A percentile compares a stretch with the other conserved stretches of the same genome.
phyloP scores from a whole-genome alignment of 2,888 invertebrate species.

The Rhogogaster chlorosoma region DNA sequence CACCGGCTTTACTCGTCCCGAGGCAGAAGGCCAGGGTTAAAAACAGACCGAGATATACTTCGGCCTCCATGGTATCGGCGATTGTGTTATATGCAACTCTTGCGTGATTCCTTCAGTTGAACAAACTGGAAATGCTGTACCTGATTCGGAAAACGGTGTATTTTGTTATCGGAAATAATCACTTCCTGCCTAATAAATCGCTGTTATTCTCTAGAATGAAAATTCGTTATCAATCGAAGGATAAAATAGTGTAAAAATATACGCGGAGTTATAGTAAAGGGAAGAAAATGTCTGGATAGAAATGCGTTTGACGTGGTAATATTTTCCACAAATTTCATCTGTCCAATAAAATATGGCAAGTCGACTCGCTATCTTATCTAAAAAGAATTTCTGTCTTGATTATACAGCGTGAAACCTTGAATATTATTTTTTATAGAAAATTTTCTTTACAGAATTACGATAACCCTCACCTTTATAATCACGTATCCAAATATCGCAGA shows the following conservation, averaged over 20 bases:
- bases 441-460: background rate
- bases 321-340: background rate
- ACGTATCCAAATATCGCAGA: constrained; percentile 26
- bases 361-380: background rate
- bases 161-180: constrained; percentile 13
- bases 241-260: background rate
- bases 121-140: background rate
- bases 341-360: background rate
- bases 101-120: too few relatives aligned
- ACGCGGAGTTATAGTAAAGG: background rate
- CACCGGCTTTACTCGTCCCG: constrained; percentile 16
- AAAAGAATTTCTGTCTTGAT: background rate
- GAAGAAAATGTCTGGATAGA: background rate
- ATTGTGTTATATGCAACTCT: background rate
- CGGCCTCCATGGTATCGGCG: constrained; percentile 47
- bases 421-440: background rate
- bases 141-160: background rate
- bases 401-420: background rate
- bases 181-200: background rate
- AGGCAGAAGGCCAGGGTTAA: constrained; percentile 27
- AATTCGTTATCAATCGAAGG: background rate
- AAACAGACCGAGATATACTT: constrained; percentile 49
- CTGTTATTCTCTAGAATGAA: background rate
- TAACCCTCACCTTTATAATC: constrained; percentile 24
- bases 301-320: background rate